phyloP scores from a whole-genome alignment of 2,797 vertebrate genomes.

The Silurus lanzhouensis region DNA sequence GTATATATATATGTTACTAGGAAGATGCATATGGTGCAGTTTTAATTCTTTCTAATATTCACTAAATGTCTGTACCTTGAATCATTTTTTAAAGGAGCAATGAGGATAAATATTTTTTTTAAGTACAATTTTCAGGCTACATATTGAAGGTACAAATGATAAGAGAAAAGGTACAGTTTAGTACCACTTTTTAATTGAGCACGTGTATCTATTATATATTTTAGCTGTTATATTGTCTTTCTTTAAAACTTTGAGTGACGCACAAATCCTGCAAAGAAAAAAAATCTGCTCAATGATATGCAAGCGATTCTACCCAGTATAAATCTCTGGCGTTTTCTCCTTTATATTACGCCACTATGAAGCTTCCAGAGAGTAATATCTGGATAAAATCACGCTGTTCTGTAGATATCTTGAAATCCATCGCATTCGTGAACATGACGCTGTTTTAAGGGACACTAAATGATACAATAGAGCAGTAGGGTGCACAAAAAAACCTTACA shows the following conservation, averaged over 20 bases:
- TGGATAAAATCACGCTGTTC: not conserved
- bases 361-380: not conserved
- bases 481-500: not conserved
- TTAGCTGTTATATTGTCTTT: slow-evolving; percentile 21
- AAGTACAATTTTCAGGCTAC: not conserved
- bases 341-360: not conserved
- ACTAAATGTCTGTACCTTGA: not conserved
- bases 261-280: slow-evolving; percentile 12
- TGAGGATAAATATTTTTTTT: not conserved
- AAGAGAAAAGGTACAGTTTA: not conserved
- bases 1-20: not conserved
- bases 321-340: not conserved
- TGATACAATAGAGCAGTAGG: not conserved
- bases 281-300: slow-evolving; percentile 30
- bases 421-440: not conserved
- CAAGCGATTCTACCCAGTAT: not conserved
- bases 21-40: not conserved
- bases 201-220: slow-evolving; percentile 16
- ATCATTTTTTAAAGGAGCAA: not conserved
- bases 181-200: not conserved
- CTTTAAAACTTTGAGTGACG: slow-evolving; percentile 65
- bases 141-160: not conserved
- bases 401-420: not conserved
- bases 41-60: not conserved
- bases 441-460: not conserved